Base-by-base conservation (phyloP, 2,113 vertebrate genomes). In the Panurus biarmicus region DNA sequence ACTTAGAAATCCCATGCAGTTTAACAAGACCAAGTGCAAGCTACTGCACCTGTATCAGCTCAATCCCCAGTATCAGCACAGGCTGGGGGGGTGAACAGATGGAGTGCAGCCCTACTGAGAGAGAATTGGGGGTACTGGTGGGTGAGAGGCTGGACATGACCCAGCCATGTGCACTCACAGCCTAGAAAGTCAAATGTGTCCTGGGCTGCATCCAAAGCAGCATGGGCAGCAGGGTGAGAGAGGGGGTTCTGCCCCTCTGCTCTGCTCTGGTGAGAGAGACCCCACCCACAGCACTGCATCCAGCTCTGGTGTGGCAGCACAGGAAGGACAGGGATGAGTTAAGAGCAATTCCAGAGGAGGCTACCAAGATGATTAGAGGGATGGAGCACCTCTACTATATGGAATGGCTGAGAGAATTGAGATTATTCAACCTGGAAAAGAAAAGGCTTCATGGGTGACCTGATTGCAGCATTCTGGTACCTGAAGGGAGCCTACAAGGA, bases 151-250 rank as follows among this genome's bases (percentile, higher is more conserved):
- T 53, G 47, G 6, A 54, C 38, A 12, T 22, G 38, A 61, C 17
- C 40, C 2, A 1, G 12, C 14, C 3, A 16, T 4, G 6, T 2
- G 24, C 29, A 25, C 11, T n/a, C 14, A 1, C 28, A 60, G 29
- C 13, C 17, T 47, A 67, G 53, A 67, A 1, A 60, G 29, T 7
- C 70, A 75, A 18, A 7, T 0, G 0, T 26, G 5, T 22, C 38
- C 40, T 40, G 53, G 21, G 11, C n/a, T 61, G 25, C 21, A 61
- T 2, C 47, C 1, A 35, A 7, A 67, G 24, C 40, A 45, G 2
- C 0, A 0, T 18, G 53, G 29, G 1, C 16, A 67, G 24, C 45
- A 47, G 17, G 24, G 9, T 0, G 0, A 38, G 33, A 24, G 13
- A 60, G 23, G 4, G 6, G 4, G 40, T 67, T 53, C 53, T 74